phyloP scores from a whole-genome alignment of 2,113 vertebrate species.

The Bos taurus region ARS-UCD2.0 NC_037348.1:7752501-7753000 shows the following conservation, averaged over 20 bases:
- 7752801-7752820: neutral
- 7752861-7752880: neutral
- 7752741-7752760: neutral
- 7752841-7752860: neutral
- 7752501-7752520: neutral
- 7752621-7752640: neutral
- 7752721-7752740: neutral
- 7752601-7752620: neutral
- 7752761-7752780: neutral
- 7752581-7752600: neutral
- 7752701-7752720: neutral
- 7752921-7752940: neutral
- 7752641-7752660: accelerated
- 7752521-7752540: neutral
- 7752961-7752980: neutral
- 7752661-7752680: neutral
- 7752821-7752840: neutral
- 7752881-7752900: neutral
- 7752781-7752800: neutral
- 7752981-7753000: neutral
- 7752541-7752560: neutral
- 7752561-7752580: neutral
- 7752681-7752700: neutral
- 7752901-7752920: neutral
- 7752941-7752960: neutral